Percentiles rank a stretch among this genome's conserved stretches.
Evolutionary conservation across 2,888 invertebrate species (phyloP).

Genomic region (Dysmachus trigonus): DNA sequence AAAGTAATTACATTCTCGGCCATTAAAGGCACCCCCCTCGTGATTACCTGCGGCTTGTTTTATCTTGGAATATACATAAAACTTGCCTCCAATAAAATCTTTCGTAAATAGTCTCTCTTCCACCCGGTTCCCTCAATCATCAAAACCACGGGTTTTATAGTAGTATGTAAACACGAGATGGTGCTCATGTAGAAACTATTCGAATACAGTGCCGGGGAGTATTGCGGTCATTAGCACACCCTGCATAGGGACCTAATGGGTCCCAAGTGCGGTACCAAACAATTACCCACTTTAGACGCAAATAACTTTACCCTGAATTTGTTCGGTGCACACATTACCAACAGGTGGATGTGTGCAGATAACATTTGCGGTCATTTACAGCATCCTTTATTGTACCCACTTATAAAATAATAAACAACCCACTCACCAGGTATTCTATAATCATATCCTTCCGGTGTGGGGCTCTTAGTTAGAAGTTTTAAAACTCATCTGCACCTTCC

Average conservation of each 20-base stretch:
- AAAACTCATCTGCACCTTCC: not conserved
- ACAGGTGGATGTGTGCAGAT: not conserved
- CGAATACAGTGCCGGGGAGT: not conserved
- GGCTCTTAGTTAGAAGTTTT: not conserved
- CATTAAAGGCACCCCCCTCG: conserved; percentile 5
- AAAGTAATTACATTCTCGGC: conserved; percentile 34
- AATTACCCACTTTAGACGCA: not conserved
- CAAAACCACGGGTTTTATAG: not conserved
- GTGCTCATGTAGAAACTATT: not conserved
- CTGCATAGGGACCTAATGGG: not conserved
- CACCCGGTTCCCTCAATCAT: too few relatives aligned
- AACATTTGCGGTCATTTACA: not conserved
- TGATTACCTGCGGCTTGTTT: conserved; percentile 24
- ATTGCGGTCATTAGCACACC: not conserved
- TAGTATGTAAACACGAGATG: not conserved
- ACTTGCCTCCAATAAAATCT: conserved; percentile 23
- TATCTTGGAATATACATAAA: conserved; percentile 11
- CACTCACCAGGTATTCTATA: not conserved
- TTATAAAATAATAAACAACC: not conserved
- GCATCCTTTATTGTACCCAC: not conserved
- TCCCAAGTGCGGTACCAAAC: not conserved
- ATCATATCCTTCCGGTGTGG: not conserved
- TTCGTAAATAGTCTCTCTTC: not conserved
- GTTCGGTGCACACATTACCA: not conserved
- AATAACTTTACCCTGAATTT: not conserved